A percentile compares a stretch with the other conserved stretches of the same genome.
These are phyloP conservation scores for Ceratothoa steindachneri DNA, from an alignment of 2,888 invertebrate species.

Conservation along the genomic window DNA sequence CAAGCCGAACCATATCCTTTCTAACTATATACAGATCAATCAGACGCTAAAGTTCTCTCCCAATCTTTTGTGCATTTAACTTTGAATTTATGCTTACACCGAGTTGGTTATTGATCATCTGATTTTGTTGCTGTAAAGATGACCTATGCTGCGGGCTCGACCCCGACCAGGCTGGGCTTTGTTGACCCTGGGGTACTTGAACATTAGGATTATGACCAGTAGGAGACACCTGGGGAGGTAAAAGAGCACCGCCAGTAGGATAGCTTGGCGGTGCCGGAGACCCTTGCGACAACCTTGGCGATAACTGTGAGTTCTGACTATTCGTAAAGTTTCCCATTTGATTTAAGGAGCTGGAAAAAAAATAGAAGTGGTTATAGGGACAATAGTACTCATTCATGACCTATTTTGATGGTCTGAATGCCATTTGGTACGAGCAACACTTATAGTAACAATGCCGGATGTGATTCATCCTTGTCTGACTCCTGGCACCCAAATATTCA, in stretches of 20 bases:
- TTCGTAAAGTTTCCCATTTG: slow-evolving; percentile 34
- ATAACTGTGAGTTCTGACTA: slow-evolving; percentile 34
- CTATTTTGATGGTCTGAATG: no score
- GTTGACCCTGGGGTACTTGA: slow-evolving; percentile 37
- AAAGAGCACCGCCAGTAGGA: slow-evolving; percentile 28
- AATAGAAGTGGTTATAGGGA: background rate
- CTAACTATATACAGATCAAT: no score
- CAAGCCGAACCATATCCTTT: no score
- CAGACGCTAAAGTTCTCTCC: no score
- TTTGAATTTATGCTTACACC: background rate
- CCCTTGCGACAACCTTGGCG: slow-evolving; percentile 39
- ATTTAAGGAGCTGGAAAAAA: background rate
- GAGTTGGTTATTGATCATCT: slow-evolving; percentile 40
- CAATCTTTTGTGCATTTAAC: no score
- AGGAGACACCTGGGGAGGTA: slow-evolving; percentile 33
- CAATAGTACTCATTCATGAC: background rate
- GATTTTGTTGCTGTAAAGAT: slow-evolving; percentile 19
- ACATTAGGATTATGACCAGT: slow-evolving; percentile 31
- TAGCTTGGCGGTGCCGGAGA: slow-evolving; percentile 39
- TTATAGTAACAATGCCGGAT: no score
- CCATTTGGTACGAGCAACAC: no score
- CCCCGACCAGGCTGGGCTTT: slow-evolving; percentile 39
- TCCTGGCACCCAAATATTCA: no score
- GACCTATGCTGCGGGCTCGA: slow-evolving; percentile 6
- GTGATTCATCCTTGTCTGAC: no score